phyloP scores from a whole-genome alignment of 2,888 invertebrate species.

The Yponomeuta malinellus region DNA sequence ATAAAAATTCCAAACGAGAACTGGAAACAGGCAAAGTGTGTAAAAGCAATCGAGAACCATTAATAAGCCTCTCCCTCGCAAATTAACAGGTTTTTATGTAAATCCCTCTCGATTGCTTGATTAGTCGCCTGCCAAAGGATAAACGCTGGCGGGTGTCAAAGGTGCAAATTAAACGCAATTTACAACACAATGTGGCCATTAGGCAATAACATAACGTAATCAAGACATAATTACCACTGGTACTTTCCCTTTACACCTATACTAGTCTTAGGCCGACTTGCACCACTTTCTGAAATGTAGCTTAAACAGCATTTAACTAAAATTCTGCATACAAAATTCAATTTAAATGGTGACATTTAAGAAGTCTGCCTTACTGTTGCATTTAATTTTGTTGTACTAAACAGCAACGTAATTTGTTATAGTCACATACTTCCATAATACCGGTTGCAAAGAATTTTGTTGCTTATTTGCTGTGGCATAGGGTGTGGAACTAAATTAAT shows the following conservation, averaged over 20 bases:
- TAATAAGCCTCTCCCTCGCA: neutral
- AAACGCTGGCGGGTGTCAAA: neutral
- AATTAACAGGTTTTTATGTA: neutral
- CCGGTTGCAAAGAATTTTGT: neutral
- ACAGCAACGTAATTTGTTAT: neutral
- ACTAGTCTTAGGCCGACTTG: too few relatives aligned
- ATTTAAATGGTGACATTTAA: too few relatives aligned
- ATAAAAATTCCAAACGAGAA: too few relatives aligned
- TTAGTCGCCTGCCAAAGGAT: slow-evolving; percentile 1
- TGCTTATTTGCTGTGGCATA: neutral
- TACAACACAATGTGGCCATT: neutral
- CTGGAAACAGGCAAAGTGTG: neutral
- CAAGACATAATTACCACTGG: neutral
- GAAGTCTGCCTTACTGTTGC: neutral
- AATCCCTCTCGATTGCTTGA: neutral
- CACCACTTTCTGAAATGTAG: too few relatives aligned
- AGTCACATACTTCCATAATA: neutral
- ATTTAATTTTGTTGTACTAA: neutral
- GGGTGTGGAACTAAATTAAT: neutral
- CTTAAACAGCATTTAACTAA: too few relatives aligned
- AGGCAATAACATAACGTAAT: neutral
- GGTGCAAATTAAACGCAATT: neutral
- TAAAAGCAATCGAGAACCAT: neutral
- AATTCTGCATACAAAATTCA: too few relatives aligned
- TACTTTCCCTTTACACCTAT: neutral